Percentiles rank a stretch among this genome's conserved stretches.
Evolutionary conservation across 2,888 invertebrate species (phyloP).

Genomic region (Tipula unca): DNA sequence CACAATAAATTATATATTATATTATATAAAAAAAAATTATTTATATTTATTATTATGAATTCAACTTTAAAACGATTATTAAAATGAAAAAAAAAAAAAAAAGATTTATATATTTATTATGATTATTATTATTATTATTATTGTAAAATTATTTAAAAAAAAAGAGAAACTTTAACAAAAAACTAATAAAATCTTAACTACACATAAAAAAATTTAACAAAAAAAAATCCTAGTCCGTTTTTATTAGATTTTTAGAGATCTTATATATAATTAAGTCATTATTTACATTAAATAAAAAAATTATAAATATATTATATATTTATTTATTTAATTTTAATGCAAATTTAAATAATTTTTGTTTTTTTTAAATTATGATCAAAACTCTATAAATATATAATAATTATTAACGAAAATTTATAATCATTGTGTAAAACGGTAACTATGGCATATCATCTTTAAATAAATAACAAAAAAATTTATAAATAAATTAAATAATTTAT

Average conservation of each 20-base stretch:
- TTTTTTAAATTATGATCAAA: not conserved
- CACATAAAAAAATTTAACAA: not conserved
- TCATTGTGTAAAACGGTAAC: not conserved
- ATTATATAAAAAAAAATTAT: not conserved
- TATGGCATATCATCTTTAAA: not conserved
- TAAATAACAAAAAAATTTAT: not conserved
- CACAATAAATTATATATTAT: slow-evolving; percentile 18
- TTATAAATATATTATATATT: no score
- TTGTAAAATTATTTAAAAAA: not conserved
- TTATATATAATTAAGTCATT: not conserved
- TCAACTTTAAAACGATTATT: slow-evolving; percentile 16
- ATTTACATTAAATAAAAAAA: not conserved
- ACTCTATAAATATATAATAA: not conserved
- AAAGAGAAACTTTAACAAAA: not conserved
- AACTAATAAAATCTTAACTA: not conserved
- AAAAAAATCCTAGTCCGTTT: slow-evolving; percentile 16
- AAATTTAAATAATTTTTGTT: not conserved
- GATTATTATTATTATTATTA: not conserved
- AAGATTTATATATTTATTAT: slow-evolving; percentile 16
- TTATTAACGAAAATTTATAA: not conserved
- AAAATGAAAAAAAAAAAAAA: not conserved
- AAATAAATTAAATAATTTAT: not conserved
- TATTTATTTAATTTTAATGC: not conserved
- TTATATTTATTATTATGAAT: slow-evolving; percentile 22
- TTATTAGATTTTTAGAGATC: slow-evolving; percentile 14